Evolutionary conservation across 2,888 invertebrate species (phyloP).

Genomic region (Amblyteles armatorius): DNA sequence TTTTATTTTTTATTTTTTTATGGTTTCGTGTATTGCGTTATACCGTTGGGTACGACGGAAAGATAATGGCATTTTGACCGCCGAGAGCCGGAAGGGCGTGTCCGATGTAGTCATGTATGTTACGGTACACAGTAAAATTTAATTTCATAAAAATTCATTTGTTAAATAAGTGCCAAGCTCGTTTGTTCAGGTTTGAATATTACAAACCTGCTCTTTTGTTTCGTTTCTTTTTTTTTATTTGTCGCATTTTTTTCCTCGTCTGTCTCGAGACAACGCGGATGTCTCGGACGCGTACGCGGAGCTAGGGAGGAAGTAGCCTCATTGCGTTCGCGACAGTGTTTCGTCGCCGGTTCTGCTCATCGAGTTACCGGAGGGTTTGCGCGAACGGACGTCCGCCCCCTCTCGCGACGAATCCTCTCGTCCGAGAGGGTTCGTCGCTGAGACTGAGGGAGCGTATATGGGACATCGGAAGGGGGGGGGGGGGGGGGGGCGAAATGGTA

Average conservation of each 20-base stretch:
- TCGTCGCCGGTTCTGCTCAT: constrained; percentile 47
- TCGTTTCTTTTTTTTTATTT: neutral
- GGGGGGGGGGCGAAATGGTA: constrained; percentile 28
- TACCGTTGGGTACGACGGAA: neutral
- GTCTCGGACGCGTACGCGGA: neutral
- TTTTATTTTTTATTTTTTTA: neutral
- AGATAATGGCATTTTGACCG: neutral
- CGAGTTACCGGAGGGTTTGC: constrained; percentile 52
- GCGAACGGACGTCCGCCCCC: constrained; percentile 34
- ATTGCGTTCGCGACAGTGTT: constrained; percentile 35
- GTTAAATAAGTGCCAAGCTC: too few relatives aligned
- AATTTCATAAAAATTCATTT: too few relatives aligned
- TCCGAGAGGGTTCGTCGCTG: constrained; percentile 23
- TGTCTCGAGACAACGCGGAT: constrained; percentile 7
- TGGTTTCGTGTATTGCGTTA: neutral
- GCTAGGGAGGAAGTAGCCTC: constrained; percentile 24
- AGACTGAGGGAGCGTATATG: constrained; percentile 49
- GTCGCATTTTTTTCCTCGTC: neutral
- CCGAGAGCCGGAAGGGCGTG: too few relatives aligned
- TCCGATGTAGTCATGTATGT: too few relatives aligned
- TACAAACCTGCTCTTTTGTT: too few relatives aligned
- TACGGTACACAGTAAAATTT: too few relatives aligned
- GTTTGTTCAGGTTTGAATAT: too few relatives aligned
- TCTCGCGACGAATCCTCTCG: too few relatives aligned
- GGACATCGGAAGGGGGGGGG: constrained; percentile 46